Base-by-base conservation (phyloP, 2,113 vertebrate species). In the Psettodes erumei region DNA sequence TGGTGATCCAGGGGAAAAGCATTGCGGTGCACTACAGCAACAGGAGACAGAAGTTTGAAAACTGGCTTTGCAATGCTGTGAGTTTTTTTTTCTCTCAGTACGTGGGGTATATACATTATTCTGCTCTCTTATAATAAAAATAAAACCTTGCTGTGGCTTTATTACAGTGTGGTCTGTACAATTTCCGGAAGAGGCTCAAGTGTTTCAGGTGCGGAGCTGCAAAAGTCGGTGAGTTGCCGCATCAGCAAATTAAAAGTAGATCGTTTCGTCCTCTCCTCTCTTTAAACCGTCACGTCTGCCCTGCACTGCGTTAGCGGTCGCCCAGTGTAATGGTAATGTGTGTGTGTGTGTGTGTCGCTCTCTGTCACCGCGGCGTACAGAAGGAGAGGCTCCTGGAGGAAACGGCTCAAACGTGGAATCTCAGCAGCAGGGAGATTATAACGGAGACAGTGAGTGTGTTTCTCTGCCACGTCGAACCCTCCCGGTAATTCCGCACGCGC, bases 11-110 rank as follows among this genome's bases (percentile, higher is more conserved):
- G 78, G 97, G 96, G 84, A 97, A 97, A 90, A 95, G 87, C 86
- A 94, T 99, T 69, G 91, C 95, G 3, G 95, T 97, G 95, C 95
- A 98, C 90, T 99, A 98, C 94, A 98, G 97, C 93, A 96, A 97
- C 89, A 95, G 95, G 72, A 94, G 94, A 51, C 96, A 96, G 82
- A 98, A 97, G 86, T 96, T 96, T 94, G 96, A 98, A 89, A 97
- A 98, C 79, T 98, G 97, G 97, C 96, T 98, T 77, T 99, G 97
- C 92, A 96, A 93, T 86, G 95, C 97, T 91, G 97, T 98, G 92
- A 81, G 78, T 87, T 50, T 0, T 33, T 16, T 3, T 27, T 19
- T 28, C 37, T 48, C 10, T 18, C 15, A n/a, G n/a, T n/a, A n/a
- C n/a, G n/a, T n/a, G n/a, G n/a, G n/a, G n/a, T n/a, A n/a, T n/a